A percentile compares a stretch with the other conserved stretches of the same genome.
These are phyloP conservation scores for Eumeta japonica DNA, from an alignment of 1,140 invertebrate genomes.

Conservation along the genomic window DNA sequence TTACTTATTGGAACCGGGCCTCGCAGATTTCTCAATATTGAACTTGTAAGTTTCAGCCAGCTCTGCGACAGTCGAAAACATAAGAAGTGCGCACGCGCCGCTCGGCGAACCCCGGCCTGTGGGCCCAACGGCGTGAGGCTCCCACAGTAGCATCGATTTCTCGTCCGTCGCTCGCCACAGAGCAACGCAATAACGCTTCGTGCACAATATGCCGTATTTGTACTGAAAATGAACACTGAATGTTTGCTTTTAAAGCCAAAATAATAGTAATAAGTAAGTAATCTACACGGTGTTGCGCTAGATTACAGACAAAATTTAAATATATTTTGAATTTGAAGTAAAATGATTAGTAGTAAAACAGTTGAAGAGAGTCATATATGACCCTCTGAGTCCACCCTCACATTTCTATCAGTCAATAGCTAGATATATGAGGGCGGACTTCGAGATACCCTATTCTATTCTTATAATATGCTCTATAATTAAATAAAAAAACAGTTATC, in stretches of 20 bases:
- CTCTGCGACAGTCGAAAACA: slow-evolving; percentile 30
- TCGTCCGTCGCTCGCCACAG: slow-evolving; percentile 40
- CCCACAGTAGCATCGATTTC: slow-evolving; percentile 47
- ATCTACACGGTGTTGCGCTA: neutral
- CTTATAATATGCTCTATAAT: no score
- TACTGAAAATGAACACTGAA: slow-evolving; percentile 18
- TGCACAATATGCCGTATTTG: slow-evolving; percentile 37
- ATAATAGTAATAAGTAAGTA: slow-evolving; percentile 5
- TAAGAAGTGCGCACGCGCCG: slow-evolving; percentile 32
- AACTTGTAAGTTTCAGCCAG: slow-evolving; percentile 33
- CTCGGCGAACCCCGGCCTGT: slow-evolving; percentile 30
- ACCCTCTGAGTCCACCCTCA: no score
- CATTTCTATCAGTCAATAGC: no score
- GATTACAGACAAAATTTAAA: no score
- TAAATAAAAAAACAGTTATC: no score
- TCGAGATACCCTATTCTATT: no score
- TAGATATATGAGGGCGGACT: no score
- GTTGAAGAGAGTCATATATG: no score
- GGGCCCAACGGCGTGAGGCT: slow-evolving; percentile 51
- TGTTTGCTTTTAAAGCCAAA: no score
- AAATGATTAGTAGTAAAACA: no score
- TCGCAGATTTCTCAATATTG: slow-evolving; percentile 30
- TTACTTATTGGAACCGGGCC: slow-evolving; percentile 38
- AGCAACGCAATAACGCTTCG: slow-evolving; percentile 44
- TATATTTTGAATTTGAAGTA: no score